Evolutionary conservation across 2,797 vertebrate species (phyloP).

Genomic region (Setipinna tenuifilis): DNA sequence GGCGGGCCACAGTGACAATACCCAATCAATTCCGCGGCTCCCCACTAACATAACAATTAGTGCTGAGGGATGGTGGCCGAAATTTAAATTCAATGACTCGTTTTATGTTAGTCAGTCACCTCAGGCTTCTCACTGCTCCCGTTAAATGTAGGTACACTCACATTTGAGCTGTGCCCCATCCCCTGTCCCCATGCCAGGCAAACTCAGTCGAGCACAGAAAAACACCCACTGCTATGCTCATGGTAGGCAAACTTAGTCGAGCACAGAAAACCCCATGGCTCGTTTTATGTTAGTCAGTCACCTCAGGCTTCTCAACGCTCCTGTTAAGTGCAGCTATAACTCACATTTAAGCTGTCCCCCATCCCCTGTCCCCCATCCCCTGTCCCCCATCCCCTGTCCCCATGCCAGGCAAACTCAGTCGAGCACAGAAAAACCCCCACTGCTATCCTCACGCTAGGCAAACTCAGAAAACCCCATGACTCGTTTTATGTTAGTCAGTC

Average conservation of each 20-base stretch:
- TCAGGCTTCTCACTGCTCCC: not conserved
- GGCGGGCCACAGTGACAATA: not conserved
- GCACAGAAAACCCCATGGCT: no score
- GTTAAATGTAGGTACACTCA: not conserved
- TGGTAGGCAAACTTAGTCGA: no score
- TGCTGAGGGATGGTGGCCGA: not conserved
- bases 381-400: no score
- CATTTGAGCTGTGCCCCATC: not conserved
- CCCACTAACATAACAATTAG: slow-evolving; percentile 6
- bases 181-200: no score
- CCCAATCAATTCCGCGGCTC: not conserved
- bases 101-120: not conserved
- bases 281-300: not conserved
- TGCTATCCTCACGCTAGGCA: no score
- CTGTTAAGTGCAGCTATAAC: not conserved
- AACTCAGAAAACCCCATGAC: not conserved
- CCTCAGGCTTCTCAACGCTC: not conserved
- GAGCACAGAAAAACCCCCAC: no score
- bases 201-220: no score
- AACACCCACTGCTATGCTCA: no score
- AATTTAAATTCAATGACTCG: not conserved
- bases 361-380: no score
- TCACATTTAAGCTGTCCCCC: not conserved
- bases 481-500: not conserved
- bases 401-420: no score